These are phyloP conservation scores for Ostrea edulis DNA, from an alignment of 1,140 invertebrate genomes.

Conservation along the genomic window DNA sequence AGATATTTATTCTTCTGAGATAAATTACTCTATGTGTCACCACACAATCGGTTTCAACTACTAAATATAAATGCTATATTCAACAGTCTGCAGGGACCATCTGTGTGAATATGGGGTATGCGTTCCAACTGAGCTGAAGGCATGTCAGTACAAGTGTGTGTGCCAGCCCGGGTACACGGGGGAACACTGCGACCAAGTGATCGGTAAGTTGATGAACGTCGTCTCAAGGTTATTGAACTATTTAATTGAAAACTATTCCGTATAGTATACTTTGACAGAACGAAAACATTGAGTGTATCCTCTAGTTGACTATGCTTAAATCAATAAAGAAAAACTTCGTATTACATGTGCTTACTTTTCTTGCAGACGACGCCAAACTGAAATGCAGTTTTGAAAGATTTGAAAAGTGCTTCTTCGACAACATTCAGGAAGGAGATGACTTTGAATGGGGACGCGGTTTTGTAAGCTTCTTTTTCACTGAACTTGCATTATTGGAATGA, in stretches of 20 bases:
- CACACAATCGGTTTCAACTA: too few relatives aligned
- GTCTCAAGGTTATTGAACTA: too few relatives aligned
- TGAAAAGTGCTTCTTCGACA: constrained; percentile 14
- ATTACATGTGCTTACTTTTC: neutral
- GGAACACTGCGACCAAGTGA: neutral
- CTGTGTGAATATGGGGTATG: neutral
- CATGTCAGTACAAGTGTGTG: constrained; percentile 12
- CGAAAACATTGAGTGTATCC: neutral
- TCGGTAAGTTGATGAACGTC: neutral
- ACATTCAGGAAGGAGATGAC: neutral
- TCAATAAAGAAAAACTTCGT: neutral
- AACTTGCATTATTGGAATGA: neutral
- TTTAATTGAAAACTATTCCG: too few relatives aligned
- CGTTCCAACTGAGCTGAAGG: neutral
- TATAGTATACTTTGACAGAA: neutral
- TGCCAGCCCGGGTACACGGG: neutral
- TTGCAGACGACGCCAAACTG: neutral
- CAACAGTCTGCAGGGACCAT: neutral
- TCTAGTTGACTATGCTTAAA: neutral
- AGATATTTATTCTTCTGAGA: too few relatives aligned
- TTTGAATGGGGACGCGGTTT: neutral
- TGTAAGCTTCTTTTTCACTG: neutral
- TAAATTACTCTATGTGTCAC: too few relatives aligned
- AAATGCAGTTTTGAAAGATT: constrained; percentile 18
- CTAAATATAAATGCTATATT: neutral